Evolutionary conservation across 2,888 invertebrate species (phyloP).

Genomic region (Hypena proboscidalis): DNA sequence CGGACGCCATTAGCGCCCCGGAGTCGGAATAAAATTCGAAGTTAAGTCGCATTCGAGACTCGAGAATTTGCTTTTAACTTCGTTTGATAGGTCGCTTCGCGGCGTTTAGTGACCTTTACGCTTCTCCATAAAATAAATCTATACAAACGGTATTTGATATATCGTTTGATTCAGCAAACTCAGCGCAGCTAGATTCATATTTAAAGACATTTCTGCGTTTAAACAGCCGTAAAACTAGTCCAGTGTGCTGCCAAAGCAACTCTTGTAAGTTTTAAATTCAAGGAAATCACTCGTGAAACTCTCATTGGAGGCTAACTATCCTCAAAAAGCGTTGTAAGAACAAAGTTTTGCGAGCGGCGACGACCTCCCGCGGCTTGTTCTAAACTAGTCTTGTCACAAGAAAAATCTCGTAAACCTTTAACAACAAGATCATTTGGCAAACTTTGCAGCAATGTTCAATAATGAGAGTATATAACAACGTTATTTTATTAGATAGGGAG

Average conservation of each 20-base stretch:
- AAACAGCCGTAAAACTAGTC: constrained; percentile 29
- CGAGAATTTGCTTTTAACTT: constrained; percentile 77
- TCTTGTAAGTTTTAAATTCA: constrained; percentile 52
- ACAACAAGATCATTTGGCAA: constrained; percentile 26
- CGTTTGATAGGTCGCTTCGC: constrained; percentile 69
- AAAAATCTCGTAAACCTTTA: constrained; percentile 31
- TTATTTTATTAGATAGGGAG: constrained; percentile 11
- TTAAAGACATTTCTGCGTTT: constrained; percentile 11
- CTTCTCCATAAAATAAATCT: constrained; percentile 53
- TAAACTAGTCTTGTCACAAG: constrained; percentile 30
- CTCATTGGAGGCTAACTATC: constrained; percentile 62
- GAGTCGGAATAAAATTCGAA: constrained; percentile 76
- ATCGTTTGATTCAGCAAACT: constrained; percentile 22
- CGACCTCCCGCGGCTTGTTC: constrained; percentile 44
- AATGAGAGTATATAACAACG: constrained; percentile 10
- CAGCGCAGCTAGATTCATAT: constrained; percentile 9
- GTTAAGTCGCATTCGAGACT: constrained; percentile 73
- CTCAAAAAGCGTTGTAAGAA: constrained; percentile 59
- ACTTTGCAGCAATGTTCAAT: constrained; percentile 18
- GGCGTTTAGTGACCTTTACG: constrained; percentile 52
- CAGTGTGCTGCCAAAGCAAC: constrained; percentile 44
- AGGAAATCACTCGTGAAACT: constrained; percentile 67
- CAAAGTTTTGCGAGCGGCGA: constrained; percentile 51
- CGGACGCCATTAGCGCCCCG: constrained; percentile 76
- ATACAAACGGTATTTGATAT: constrained; percentile 48